phyloP scores from a whole-genome alignment of 2,113 vertebrate genomes.

The Tachysurus vachellii region DNA sequence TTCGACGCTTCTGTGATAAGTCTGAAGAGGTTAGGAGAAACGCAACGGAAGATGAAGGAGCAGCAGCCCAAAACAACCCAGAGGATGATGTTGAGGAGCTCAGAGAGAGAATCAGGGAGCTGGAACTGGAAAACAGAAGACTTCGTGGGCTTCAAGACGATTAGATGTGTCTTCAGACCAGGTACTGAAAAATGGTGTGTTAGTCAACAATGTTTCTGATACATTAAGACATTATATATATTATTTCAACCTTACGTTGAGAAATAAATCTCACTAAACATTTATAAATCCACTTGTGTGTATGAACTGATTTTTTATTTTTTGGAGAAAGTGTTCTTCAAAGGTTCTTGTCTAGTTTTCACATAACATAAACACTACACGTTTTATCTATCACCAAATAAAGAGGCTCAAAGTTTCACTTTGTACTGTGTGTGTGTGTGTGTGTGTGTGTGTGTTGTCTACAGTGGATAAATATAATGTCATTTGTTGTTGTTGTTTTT shows the following conservation, averaged over 20 bases:
- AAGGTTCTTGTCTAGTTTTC: background rate
- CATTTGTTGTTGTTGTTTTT: background rate
- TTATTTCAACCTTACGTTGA: background rate
- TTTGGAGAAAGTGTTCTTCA: background rate
- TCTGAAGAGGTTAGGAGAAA: background rate
- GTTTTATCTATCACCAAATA: too few species aligned
- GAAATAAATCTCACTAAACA: background rate
- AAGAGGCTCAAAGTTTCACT: too few species aligned
- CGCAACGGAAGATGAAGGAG: background rate
- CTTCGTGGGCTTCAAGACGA: background rate
- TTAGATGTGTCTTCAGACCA: background rate
- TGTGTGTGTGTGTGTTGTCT: too few species aligned
- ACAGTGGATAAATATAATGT: background rate
- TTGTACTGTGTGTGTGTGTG: too few species aligned
- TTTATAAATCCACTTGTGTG: background rate
- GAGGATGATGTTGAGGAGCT: background rate
- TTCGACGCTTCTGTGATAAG: background rate
- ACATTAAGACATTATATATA: background rate
- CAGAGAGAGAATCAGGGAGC: background rate
- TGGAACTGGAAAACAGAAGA: slow-evolving; percentile 6
- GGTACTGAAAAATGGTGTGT: background rate
- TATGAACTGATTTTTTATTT: background rate
- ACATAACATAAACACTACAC: background rate
- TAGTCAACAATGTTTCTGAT: background rate
- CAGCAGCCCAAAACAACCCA: background rate